phyloP scores from a whole-genome alignment of 2,888 invertebrate species.

The Geotrupes spiniger region DNA sequence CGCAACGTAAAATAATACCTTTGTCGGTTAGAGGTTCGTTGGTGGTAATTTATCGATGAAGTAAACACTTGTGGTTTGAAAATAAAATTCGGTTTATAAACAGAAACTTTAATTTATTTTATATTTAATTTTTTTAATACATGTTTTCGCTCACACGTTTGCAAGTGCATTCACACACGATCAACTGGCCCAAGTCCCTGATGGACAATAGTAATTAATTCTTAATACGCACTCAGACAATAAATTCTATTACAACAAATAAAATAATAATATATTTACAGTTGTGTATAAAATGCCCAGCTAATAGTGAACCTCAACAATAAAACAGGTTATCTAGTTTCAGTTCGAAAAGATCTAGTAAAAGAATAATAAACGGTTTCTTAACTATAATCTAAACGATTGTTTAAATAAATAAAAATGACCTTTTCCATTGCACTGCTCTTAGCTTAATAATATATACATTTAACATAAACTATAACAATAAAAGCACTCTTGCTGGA shows the following conservation, averaged over 20 bases:
- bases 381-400: slow-evolving; percentile 7
- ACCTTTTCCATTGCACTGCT: slow-evolving; percentile 41
- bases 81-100: slow-evolving; percentile 11
- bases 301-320: slow-evolving; percentile 34
- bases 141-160: slow-evolving; percentile 18
- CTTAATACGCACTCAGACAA: slow-evolving; percentile 32
- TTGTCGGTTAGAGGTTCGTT: no score
- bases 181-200: slow-evolving; percentile 48
- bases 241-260: slow-evolving; percentile 36
- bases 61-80: no score
- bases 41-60: no score
- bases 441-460: slow-evolving; percentile 27
- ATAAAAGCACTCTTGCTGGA: slow-evolving; percentile 10
- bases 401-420: slow-evolving; percentile 29
- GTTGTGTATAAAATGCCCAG: slow-evolving; percentile 42
- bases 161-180: slow-evolving; percentile 28
- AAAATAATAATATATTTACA: slow-evolving; percentile 38
- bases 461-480: slow-evolving; percentile 22
- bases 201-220: slow-evolving; percentile 35
- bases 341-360: slow-evolving; percentile 11
- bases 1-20: slow-evolving; percentile 28
- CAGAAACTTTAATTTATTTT: slow-evolving; percentile 22
- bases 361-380: slow-evolving; percentile 3
- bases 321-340: slow-evolving; percentile 16
- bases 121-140: slow-evolving; percentile 22